Evolutionary conservation across 2,113 vertebrate species (phyloP), one percentile per base, ranked within the genome.

Genomic region (Pluvialis apricaria): DNA sequence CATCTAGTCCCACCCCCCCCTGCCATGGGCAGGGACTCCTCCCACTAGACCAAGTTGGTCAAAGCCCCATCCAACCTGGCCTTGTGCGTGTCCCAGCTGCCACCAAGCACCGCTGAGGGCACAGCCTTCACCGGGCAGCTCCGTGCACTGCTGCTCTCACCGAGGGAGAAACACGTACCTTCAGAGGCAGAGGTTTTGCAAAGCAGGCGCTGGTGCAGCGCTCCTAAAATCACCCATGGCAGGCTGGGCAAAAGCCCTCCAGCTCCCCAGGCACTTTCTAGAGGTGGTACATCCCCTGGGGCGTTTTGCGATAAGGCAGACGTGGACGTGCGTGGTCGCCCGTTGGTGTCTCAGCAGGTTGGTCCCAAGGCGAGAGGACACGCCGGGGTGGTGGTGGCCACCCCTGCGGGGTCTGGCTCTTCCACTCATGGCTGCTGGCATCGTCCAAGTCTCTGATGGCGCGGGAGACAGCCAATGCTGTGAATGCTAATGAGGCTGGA

Each of bases 271-370:
- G 60, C 13, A 34, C 55, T 11, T 47, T 22, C 15, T 4, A 28
- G 84, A 47, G 49, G 11, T 0, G 3, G 28, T 40, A 19, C 45
- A 5, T 5, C 25, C 10, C 45, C 13, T 1, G 2, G 25, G 29
- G 6, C 3, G 18, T 32, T 68, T 15, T n/a, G n/a, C 13, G 3
- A 36, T n/a, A 2, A 20, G 26, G 70, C 13, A 7, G 79, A 45
- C 0, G 1, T 16, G 47, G 47, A 54, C 1, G 4, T 0, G 18
- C 25, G 2, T 6, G 2, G 11, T 28, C 4, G 5, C 3, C 29
- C n/a, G 47, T 42, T 5, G 3, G 31, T 6, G 13, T 51, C 49
- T 51, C 22, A 5, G 49, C 25, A 22, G 49, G 31, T 5, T 0
- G 6, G n/a, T 25, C 15, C 10, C 57, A 34, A 5, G 32, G 38